Percentiles rank a stretch among this genome's conserved stretches.
Conservation (phyloP, 2,888 invertebrate genomes). For the Drosophila setosimentum region DNA sequence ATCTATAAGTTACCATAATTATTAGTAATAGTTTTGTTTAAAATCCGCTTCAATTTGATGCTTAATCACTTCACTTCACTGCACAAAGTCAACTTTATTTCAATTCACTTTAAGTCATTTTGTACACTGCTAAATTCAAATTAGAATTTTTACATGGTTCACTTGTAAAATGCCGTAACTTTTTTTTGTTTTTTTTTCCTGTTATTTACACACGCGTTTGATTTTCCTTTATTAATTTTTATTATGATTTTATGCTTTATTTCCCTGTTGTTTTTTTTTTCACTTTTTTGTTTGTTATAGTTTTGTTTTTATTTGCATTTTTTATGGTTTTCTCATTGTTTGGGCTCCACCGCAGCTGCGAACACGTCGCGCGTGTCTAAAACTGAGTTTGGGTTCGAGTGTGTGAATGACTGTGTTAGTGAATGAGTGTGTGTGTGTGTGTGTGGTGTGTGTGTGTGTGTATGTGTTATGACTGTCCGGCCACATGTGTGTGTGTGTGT, state of each 20-base stretch:
- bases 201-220: not conserved
- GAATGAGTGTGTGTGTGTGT: conserved; percentile 7
- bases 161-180: not conserved
- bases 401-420: conserved; percentile 1
- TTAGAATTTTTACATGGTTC: not conserved
- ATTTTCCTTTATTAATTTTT: conserved; percentile 4
- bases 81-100: not conserved
- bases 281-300: conserved; percentile 2
- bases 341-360: conserved; percentile 35
- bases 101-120: not conserved
- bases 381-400: conserved; percentile 27
- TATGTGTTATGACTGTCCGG: conserved; percentile 31
- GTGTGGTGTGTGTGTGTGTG: conserved; percentile 21
- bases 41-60: not conserved
- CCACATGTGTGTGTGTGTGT: conserved; percentile 27
- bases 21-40: not conserved
- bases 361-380: conserved; percentile 43
- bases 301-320: conserved; percentile 1
- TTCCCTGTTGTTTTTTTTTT: not conserved
- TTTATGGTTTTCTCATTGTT: conserved; percentile 19
- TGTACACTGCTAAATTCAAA: not conserved
- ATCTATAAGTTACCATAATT: not conserved
- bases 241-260: conserved; percentile 4
- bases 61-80: not conserved
- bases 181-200: too few relatives aligned